Base-by-base conservation (phyloP, 2,888 invertebrate species). In the Sarcophaga subvicina region DNA sequence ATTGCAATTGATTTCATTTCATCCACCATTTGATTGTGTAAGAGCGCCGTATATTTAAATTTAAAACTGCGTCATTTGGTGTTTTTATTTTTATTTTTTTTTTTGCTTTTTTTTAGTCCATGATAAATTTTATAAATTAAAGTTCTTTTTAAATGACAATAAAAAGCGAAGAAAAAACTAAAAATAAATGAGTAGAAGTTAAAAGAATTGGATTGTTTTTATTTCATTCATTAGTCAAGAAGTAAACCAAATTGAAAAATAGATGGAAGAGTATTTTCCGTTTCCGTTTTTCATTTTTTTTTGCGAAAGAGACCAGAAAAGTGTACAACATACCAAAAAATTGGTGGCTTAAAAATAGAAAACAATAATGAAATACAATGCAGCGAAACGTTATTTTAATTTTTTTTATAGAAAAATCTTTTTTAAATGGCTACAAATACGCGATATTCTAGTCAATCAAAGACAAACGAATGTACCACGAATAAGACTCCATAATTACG, bases 171-270 rank as follows among this genome's bases (percentile, higher is more conserved):
- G 37, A 37, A 10, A 37, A 37, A 8, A 10, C 37, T 37, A 37
- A 37, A 49, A 75, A 63, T 75, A 75, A 63, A 25, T 62, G 49
- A 47, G 25, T 17, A 75, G 25, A 75, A 75, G 25, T 75, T 54
- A 64, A 37, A 37, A 37, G 45, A n/a, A 63, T 47, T 75, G 22
- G 14, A 73, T 64, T 27, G 75, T 63, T 64, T 54, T 49, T 8
- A 71, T 71, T 54, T 71, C 27, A 17, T 75, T 54, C 71, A 60
- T 71, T 71, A 71, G 27, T 71, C 71, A 71, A 60, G 59, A 45
- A 71, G n/a, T 59, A 71, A 71, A 59, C 27, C 54, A 71, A 60
- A 27, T 71, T 71, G n/a, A 37, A 71, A 60, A 71, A 71, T 71
- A 27, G 59, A 71, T 59, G 11, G 59, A 59, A 71, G 10, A 59